These are phyloP conservation scores for Artemisiospiza belli DNA, from an alignment of 2,113 vertebrate species.

Conservation along the genomic window DNA sequence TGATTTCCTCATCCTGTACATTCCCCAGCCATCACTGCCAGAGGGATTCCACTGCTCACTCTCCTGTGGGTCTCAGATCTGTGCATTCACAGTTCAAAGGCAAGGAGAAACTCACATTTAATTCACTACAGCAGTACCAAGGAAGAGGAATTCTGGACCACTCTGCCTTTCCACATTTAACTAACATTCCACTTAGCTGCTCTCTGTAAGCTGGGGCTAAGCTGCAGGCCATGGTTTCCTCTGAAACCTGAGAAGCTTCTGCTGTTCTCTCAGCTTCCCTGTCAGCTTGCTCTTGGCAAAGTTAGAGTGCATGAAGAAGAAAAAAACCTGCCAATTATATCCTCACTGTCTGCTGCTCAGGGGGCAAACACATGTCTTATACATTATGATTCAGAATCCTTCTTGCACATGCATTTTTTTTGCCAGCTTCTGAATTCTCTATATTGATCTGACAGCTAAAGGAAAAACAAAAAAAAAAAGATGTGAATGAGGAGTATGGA, in stretches of 20 bases:
- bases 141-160: background rate
- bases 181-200: background rate
- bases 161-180: background rate
- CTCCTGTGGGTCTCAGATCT: background rate
- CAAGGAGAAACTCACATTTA: background rate
- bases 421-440: background rate
- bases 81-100: background rate
- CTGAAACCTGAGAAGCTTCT: background rate
- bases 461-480: background rate
- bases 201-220: background rate
- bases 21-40: background rate
- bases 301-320: constrained; percentile 13
- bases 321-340: constrained; percentile 33
- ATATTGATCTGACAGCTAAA: background rate
- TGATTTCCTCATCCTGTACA: background rate
- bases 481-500: background rate
- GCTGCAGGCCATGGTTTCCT: background rate
- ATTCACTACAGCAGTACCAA: background rate
- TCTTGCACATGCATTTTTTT: background rate
- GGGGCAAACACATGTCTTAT: background rate
- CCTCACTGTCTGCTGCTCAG: background rate
- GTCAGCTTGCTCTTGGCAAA: constrained; percentile 26
- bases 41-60: background rate
- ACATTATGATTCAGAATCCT: constrained; percentile 23
- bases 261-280: background rate